Base-by-base conservation (phyloP, 64 coral and sea anemone genomes). In the Montipora efflorescens region DNA sequence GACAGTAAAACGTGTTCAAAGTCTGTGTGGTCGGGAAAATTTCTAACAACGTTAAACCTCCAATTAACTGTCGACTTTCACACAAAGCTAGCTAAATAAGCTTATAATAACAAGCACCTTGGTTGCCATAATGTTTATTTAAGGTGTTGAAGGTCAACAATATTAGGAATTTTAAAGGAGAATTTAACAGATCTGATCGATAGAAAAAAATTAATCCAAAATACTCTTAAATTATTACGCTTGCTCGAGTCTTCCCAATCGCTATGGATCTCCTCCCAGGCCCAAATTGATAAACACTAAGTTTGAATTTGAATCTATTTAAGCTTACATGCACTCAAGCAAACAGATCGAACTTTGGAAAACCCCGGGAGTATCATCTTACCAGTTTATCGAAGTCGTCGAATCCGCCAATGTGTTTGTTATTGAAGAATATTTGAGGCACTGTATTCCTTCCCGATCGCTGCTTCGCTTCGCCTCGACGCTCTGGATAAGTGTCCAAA, bases 341-440 rank as follows among this genome's bases (percentile, higher is more conserved):
- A 22, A 16, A 48, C 22, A 52, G 50, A 75, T 8, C 86, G 45
- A 55, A 77, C 5, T 47, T 55, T 5, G 11, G 19, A 6, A 67
- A 23, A 90, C 5, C 52, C 5, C 4, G 16, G 5, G 20, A 48
- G 22, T 44, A 67, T 80, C 47, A 3, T 75, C 95, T 94, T 79
- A 99, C 98, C 89, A 99, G 84, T 64, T 96, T 94, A 72, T 96
- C 95, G 8, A 99, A 87, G 8, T 99, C 92, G 71, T 94, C 92
- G 87, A 94, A 99, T 8, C 98, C 98, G 14, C 98, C 98, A 91
- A 99, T 87, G 92, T 99, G 95, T 25, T 74, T 83, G 5, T 95
- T 79, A 76, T 99, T 99, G 23, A 99, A 99, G 79, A 99, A 99
- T 67, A 99, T 96, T 51, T 99, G 98, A 3, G 98, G 98, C 5